Evolutionary conservation across 2,888 invertebrate genomes (phyloP).

Genomic region (Lepidonotus clava): DNA sequence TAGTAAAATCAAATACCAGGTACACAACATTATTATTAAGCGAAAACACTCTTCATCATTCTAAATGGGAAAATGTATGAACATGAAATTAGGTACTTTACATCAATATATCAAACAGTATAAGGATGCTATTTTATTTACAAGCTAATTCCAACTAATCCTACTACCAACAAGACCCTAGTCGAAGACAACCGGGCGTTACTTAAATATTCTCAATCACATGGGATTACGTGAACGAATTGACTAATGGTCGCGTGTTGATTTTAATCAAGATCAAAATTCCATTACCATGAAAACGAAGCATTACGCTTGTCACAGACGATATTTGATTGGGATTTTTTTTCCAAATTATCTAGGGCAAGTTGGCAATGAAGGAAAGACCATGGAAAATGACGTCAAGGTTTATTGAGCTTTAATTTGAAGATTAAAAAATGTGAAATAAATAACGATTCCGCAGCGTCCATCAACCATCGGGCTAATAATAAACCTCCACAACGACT

Average conservation of each 20-base stretch:
- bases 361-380: background rate
- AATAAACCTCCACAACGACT: background rate
- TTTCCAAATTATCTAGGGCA: background rate
- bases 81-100: too few species aligned
- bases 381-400: background rate
- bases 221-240: too few species aligned
- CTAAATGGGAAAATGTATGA: too few species aligned
- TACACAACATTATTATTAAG: too few species aligned
- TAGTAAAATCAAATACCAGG: too few species aligned
- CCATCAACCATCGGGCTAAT: background rate
- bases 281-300: background rate
- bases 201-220: too few species aligned
- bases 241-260: background rate
- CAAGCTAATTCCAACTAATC: too few species aligned
- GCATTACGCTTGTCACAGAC: background rate
- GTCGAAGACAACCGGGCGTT: too few species aligned
- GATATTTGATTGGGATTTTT: background rate
- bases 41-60: too few species aligned
- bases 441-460: conserved; percentile 13
- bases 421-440: background rate
- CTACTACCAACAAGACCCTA: too few species aligned
- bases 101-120: too few species aligned
- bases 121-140: too few species aligned
- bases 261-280: background rate
- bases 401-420: background rate